Percentiles rank a stretch among this genome's conserved stretches.
These are phyloP conservation scores for Pseudopleuronectes americanus DNA, from an alignment of 2,797 vertebrate species.

Conservation along the genomic window DNA sequence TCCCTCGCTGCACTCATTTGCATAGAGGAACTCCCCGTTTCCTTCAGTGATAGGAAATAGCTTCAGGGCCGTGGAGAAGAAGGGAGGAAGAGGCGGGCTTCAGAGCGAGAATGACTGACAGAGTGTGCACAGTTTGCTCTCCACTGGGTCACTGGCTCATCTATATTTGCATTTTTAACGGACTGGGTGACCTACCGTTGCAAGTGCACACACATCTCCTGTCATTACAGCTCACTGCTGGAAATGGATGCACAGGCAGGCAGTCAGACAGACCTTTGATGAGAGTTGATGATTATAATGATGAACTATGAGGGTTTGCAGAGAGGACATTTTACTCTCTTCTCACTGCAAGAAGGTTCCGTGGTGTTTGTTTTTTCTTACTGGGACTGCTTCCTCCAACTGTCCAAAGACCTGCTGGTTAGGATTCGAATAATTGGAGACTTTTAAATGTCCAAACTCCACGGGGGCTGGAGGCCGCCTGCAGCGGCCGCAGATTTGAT, in stretches of 20 bases:
- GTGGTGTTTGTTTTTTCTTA: no score
- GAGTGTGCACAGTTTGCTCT: slow-evolving; percentile 19
- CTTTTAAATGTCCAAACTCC: no score
- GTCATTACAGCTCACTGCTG: not conserved
- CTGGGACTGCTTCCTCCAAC: no score
- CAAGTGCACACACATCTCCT: not conserved
- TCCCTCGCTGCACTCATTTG: slow-evolving; percentile 44
- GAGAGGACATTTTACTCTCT: not conserved
- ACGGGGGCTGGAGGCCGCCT: no score
- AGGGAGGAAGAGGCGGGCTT: slow-evolving; percentile 8
- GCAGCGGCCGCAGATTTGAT: no score
- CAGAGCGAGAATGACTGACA: slow-evolving; percentile 44
- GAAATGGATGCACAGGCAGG: not conserved
- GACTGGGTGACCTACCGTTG: slow-evolving; percentile 8
- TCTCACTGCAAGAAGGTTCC: not conserved
- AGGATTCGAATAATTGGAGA: no score
- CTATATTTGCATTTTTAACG: slow-evolving; percentile 30
- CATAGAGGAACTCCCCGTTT: slow-evolving; percentile 54
- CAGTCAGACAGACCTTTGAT: not conserved
- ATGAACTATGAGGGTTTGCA: no score
- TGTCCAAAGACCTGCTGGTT: no score
- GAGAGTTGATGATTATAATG: no score
- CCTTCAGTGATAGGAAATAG: slow-evolving; percentile 58
- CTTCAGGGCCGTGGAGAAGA: slow-evolving; percentile 42
- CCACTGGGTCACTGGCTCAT: slow-evolving; percentile 27